Evolutionary conservation across 37 sponge, comb jelly and placozoan species (phyloP).

Genomic region (Aphrocallistes beatrix): DNA sequence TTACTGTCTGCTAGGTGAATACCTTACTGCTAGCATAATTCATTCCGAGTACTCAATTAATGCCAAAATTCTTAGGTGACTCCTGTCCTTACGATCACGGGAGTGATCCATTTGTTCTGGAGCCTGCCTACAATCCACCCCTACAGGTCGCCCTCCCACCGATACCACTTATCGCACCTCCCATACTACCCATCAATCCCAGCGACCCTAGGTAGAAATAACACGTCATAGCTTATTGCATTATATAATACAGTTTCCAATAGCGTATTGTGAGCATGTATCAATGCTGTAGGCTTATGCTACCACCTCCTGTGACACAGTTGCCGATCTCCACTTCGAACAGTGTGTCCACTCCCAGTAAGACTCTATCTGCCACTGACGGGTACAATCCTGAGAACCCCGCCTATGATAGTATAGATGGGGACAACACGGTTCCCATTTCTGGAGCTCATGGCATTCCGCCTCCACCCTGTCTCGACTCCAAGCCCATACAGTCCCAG

Average conservation of each 20-base stretch:
- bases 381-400: conserved; percentile 81
- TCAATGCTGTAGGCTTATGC: neutral
- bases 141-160: conserved; percentile 1
- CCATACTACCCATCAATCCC: neutral
- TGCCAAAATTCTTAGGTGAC: neutral
- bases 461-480: neutral
- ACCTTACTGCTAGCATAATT: no score
- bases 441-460: neutral
- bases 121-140: conserved; percentile 22
- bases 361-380: conserved; percentile 18
- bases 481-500: conserved; percentile 12
- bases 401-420: conserved; percentile 1
- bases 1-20: conserved; percentile 86
- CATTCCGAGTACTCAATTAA: neutral
- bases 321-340: neutral
- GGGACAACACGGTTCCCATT: neutral
- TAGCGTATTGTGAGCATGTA: neutral
- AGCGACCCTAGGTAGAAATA: neutral
- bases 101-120: conserved; percentile 68
- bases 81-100: conserved; percentile 93
- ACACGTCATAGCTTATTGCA: no score
- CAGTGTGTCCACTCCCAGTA: neutral
- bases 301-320: neutral
- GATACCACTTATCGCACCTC: neutral
- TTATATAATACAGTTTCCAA: no score